Base-by-base conservation (phyloP, 2,113 vertebrate species). In the Podarcis cretensis region DNA sequence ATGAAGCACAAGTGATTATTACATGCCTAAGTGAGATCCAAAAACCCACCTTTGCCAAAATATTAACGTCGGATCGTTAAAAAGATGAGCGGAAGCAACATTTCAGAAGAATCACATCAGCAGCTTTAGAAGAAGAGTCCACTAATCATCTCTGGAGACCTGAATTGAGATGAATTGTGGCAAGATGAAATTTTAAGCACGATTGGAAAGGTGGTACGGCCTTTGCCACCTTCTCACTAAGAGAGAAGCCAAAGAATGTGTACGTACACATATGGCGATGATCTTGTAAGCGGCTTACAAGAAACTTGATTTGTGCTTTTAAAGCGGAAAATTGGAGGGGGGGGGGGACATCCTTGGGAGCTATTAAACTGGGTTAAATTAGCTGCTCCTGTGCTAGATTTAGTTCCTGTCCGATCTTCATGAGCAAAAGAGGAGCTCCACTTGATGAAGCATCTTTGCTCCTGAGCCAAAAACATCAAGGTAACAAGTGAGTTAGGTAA, bases 1-100 rank as follows among this genome's bases (percentile, higher is more conserved):
- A 92, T 68, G 88, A 94, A 89, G 68, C 30, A 9, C 25, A 90
- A 95, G 30, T 81, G 88, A 89, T 87, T 71, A 81, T 89, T 73
- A 73, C 25, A 32, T 93, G 91, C 79, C 84, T 82, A 85, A 85
- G 68, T 35, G 79, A 90, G 91, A 89, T 1, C 63, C 7, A 92
- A 86, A 12, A 27, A 88, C 14, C 35, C 89, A 83, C 1, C 25
- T 91, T 90, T 88, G 68, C 84, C 93, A 76, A 86, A 37, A 71
- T 65, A 82, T 57, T 74, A 66, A 91, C 23, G 65, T 90, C 78
- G 3, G 35, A 77, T 86, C 65, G 90, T 73, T 90, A 87, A 95
- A 94, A 94, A n/a, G 66, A 16, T 21, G 32, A 57, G 48, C 0
- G 0, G 32, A 3, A 14, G 43, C n/a, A 66, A 48, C 57, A 48